Percentiles rank a stretch among this genome's conserved stretches.
Conservation (phyloP, 2,113 vertebrate genomes). For the Vanacampus margaritifer region DNA sequence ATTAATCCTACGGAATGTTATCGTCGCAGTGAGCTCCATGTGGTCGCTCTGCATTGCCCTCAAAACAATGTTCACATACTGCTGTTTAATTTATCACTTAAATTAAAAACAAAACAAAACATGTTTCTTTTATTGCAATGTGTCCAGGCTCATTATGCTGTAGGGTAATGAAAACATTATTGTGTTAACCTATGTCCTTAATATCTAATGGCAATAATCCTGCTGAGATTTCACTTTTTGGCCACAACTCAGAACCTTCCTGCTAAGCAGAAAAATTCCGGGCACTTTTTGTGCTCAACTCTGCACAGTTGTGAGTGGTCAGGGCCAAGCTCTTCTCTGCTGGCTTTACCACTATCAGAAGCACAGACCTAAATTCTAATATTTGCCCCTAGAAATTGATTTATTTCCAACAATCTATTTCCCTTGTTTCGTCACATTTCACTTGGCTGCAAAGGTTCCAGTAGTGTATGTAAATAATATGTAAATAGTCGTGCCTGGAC, state of each 20-base stretch:
- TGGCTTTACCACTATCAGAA: neutral
- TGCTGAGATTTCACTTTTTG: neutral
- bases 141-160: neutral
- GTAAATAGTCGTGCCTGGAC: too few relatives aligned
- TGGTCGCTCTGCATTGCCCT: neutral
- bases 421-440: too few relatives aligned
- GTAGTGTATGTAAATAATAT: too few relatives aligned
- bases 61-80: neutral
- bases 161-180: neutral
- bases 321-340: neutral
- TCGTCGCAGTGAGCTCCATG: conserved; percentile 2
- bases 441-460: too few relatives aligned
- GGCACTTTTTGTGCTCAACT: neutral
- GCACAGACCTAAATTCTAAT: too few relatives aligned
- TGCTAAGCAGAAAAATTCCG: conserved; percentile 9
- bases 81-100: neutral
- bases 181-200: neutral
- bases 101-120: neutral
- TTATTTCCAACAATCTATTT: too few relatives aligned
- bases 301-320: neutral
- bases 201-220: neutral
- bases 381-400: too few relatives aligned
- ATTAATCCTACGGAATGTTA: conserved; percentile 5
- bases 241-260: neutral
- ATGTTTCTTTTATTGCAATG: neutral